Evolutionary conservation across 1,140 invertebrate genomes (phyloP).

Genomic region (Mycetomoellerius zeteki): DNA sequence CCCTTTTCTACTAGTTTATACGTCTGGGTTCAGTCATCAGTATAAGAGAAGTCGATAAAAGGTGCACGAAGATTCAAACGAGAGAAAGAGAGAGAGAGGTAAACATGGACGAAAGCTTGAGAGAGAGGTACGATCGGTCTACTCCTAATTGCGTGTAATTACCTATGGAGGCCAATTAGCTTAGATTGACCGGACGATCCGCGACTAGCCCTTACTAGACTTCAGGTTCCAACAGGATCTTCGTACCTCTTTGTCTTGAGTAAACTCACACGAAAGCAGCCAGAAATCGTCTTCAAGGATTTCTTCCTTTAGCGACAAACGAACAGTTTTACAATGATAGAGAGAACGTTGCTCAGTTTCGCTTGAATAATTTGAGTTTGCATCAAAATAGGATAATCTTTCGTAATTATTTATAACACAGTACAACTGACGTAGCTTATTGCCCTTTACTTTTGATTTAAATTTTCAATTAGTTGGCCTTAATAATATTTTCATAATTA

Average conservation of each 20-base stretch:
- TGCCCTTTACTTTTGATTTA: too few relatives aligned
- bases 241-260: slow-evolving; percentile 40
- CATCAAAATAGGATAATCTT: not conserved
- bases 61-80: slow-evolving; percentile 7
- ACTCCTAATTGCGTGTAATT: slow-evolving; percentile 86
- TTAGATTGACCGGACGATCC: slow-evolving; percentile 78
- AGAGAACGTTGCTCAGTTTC: not conserved
- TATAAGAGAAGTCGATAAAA: slow-evolving; percentile 48
- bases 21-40: slow-evolving; percentile 70
- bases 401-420: not conserved
- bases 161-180: slow-evolving; percentile 82
- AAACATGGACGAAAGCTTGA: slow-evolving; percentile 55
- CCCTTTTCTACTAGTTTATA: slow-evolving; percentile 71
- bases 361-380: not conserved
- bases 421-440: too few relatives aligned
- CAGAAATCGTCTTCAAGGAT: slow-evolving; percentile 46
- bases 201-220: slow-evolving; percentile 72
- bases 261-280: slow-evolving; percentile 69
- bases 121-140: slow-evolving; percentile 65
- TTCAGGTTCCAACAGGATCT: slow-evolving; percentile 54
- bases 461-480: too few relatives aligned
- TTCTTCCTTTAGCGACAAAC: slow-evolving; percentile 20
- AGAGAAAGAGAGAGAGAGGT: slow-evolving; percentile 16
- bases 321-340: not conserved
- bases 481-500: too few relatives aligned